Percentiles rank a stretch among this genome's conserved stretches.
Conservation (phyloP, 2,113 vertebrate species). For the Petrocephalus microphthalmus region DNA sequence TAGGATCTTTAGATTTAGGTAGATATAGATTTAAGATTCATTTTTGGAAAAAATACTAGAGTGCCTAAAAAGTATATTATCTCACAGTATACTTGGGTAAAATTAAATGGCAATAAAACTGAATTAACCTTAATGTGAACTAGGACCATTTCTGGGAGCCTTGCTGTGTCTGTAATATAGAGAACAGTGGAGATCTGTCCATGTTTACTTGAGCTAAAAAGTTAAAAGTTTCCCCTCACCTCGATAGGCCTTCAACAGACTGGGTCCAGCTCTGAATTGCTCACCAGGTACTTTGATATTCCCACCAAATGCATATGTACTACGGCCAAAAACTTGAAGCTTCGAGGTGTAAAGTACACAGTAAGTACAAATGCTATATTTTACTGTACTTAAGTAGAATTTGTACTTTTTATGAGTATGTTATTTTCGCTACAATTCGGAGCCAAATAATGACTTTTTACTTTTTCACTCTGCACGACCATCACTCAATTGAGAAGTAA, state of each 20-base stretch:
- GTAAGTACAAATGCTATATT: background rate
- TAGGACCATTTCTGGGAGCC: background rate
- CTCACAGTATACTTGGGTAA: background rate
- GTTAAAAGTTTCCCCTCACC: background rate
- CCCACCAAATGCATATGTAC: background rate
- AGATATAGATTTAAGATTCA: background rate
- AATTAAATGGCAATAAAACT: background rate
- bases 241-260: background rate
- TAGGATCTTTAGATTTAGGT: too few relatives aligned
- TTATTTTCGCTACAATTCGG: background rate
- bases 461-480: background rate
- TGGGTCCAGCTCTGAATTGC: background rate
- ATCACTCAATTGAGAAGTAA: background rate
- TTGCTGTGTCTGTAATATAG: background rate
- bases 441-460: background rate
- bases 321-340: background rate
- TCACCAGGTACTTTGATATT: background rate
- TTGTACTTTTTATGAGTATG: background rate
- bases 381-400: background rate
- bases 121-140: background rate
- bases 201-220: background rate
- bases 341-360: background rate
- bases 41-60: background rate
- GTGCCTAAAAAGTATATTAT: too few relatives aligned
- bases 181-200: background rate